phyloP scores from a whole-genome alignment of 2,797 vertebrate genomes.

The Chelonia mydas region DNA sequence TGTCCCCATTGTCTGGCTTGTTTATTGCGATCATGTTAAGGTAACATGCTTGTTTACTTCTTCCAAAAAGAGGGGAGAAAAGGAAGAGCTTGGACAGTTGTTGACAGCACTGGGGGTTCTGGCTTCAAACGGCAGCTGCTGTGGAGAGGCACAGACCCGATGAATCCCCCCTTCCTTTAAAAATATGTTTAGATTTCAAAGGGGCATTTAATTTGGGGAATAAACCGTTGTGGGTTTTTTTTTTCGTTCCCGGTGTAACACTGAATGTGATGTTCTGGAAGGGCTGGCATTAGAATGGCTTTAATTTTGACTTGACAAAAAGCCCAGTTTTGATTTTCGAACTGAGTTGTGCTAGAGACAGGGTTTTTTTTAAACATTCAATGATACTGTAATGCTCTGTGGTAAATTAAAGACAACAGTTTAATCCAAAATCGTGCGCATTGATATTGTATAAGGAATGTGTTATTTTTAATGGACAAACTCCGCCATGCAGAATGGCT shows the following conservation, averaged over 20 bases:
- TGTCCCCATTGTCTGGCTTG: not conserved
- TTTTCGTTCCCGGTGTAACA: not conserved
- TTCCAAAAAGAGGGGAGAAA: not conserved
- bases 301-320: not conserved
- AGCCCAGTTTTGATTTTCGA: not conserved
- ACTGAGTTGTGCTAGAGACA: not conserved
- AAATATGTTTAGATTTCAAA: not conserved
- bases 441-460: too few species aligned
- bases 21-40: not conserved
- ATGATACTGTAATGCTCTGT: too few species aligned
- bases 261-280: not conserved
- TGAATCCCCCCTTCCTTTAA: too few species aligned
- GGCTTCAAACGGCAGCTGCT: not conserved
- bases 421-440: not conserved
- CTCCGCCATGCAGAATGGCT: not conserved
- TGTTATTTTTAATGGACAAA: not conserved
- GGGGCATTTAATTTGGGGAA: too few species aligned
- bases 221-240: too few species aligned
- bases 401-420: not conserved
- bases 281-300: not conserved
- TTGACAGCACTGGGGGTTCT: not conserved
- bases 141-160: not conserved
- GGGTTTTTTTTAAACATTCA: not conserved
- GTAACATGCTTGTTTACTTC: constrained; percentile 1
- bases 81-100: not conserved